Base-by-base conservation (phyloP, 2,888 invertebrate species). In the Harmothoe impar region DNA sequence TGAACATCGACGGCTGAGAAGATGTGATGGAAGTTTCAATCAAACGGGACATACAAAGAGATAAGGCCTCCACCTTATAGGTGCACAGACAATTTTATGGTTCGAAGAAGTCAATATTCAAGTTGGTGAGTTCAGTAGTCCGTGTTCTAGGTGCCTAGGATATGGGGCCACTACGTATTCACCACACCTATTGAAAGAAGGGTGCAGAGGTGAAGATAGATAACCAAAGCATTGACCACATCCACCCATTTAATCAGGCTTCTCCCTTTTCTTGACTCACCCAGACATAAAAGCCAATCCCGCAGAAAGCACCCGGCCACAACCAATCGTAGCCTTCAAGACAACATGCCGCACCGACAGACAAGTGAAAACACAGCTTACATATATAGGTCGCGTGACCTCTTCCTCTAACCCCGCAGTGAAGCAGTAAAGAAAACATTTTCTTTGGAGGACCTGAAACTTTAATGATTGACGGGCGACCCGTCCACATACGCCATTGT, bases 361-460 rank as follows among this genome's bases (percentile, higher is more conserved):
- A 81, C 81, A 43, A 81, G 33, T 81, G 81, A 81, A 81, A 81
- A 43, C 81, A 81, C 43, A 23, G 81, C 81, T 81, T 81, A 81
- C 81, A 81, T 33, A 81, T 35, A 81, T 33, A 35, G 81, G 23
- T 23, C 35, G 81, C 5, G 23, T 43, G 81, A 81, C 81, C 81
- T 43, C 20, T 81, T 35, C 81, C n/a, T 43, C 15, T 23, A 35
- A 77, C 33, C 35, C 77, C 43, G 35, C 43, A 35, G 43, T 35
- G 43, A 81, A 81, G 43, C 81, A 81, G 81, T 81, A 33, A 81
- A 81, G 81, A 81, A 81, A 81, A 81, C 35, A 81, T 81, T 81
- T 33, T 81, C 81, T 43, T n/a, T 81, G 81, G 35, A 33, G 35
- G 35, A 0, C 15, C 81, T 23, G 81, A 43, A 43, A 81, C 81